A percentile compares a stretch with the other conserved stretches of the same genome.
Conservation (phyloP, 2,113 vertebrate species). For the Mungos mungo region DNA sequence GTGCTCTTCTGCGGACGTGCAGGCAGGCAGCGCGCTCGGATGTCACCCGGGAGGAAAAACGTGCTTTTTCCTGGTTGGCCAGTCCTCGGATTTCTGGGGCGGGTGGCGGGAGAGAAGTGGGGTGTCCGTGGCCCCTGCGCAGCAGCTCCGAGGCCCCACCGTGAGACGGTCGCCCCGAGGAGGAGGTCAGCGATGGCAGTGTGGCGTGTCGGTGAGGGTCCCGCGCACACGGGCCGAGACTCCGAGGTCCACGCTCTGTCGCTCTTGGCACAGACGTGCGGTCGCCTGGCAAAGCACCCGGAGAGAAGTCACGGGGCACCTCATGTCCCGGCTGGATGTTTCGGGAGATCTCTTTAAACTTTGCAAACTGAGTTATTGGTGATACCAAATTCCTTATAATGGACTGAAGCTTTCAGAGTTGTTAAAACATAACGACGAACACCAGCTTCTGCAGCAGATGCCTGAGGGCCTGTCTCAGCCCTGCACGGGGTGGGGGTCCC, state of each 20-base stretch:
- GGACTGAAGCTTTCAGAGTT: background rate
- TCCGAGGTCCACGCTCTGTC: background rate
- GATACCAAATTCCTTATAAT: background rate
- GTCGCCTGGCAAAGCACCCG: rapidly evolving
- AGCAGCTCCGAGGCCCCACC: background rate
- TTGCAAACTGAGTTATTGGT: background rate
- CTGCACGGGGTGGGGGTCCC: background rate
- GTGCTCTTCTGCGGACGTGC: background rate
- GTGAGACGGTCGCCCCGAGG: too few relatives aligned
- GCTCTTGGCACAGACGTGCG: background rate
- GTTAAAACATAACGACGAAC: background rate
- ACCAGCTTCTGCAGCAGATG: background rate
- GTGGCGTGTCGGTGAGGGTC: background rate
- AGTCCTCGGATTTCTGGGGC: background rate
- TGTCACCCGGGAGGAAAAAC: background rate
- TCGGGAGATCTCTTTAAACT: background rate
- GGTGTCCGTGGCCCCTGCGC: background rate
- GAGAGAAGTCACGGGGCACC: rapidly evolving
- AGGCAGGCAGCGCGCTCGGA: background rate
- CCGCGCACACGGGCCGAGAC: background rate
- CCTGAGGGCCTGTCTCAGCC: background rate
- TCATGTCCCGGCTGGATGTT: too few relatives aligned
- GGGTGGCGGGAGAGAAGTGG: background rate
- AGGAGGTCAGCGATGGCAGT: too few relatives aligned
- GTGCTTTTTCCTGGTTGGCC: background rate